Evolutionary conservation across 2,797 vertebrate species (phyloP), one percentile per base, ranked within the genome.

Genomic region (Microcaecilia unicolor): DNA sequence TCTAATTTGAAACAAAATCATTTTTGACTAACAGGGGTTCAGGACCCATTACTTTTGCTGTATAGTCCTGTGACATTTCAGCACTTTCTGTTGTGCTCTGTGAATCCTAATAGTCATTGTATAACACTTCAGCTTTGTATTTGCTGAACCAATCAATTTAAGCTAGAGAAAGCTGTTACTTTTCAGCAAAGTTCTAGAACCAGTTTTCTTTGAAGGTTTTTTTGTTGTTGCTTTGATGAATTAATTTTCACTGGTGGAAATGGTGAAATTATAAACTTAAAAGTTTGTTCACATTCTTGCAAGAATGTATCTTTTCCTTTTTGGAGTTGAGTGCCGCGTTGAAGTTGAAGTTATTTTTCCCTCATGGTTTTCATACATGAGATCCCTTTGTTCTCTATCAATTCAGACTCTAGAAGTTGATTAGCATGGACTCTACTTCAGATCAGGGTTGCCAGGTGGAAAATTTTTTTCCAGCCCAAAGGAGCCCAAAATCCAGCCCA

Each of bases 1-100:
- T 83, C 78, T 81, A 77, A 83, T 84, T 81, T 81, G 76, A 83
- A 79, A 74, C 64, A 74, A 75, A 81, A 77, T 80, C 57, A 74
- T 78, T 84, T 82, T 79, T 81, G 74, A 83, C 77, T 83, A 80
- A 80, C 66, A 72, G 77, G 72, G 68, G 67, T 84, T 80, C 66
- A 75, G 61, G 75, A 76, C 69, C 77, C 73, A 79, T 84, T 80
- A 70, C 71, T 75, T 72, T 67, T 63, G 69, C 70, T 68, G 61
- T 72, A 64, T 64, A 61, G 61, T 71, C 63, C 67, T 70, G 75
- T 81, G 80, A 74, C 74, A 72, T 76, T 74, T 73, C 64, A 76
- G 55, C 55, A 74, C 65, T 75, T 78, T 76, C 59, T 64, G 54
- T 67, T 67, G 71, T 68, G 51, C 65, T 65, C 76, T 70, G 55